Percentiles rank a stretch among this genome's conserved stretches.
phyloP scores from a whole-genome alignment of 2,888 invertebrate genomes.

The Leptinotarsa haldemani region DNA sequence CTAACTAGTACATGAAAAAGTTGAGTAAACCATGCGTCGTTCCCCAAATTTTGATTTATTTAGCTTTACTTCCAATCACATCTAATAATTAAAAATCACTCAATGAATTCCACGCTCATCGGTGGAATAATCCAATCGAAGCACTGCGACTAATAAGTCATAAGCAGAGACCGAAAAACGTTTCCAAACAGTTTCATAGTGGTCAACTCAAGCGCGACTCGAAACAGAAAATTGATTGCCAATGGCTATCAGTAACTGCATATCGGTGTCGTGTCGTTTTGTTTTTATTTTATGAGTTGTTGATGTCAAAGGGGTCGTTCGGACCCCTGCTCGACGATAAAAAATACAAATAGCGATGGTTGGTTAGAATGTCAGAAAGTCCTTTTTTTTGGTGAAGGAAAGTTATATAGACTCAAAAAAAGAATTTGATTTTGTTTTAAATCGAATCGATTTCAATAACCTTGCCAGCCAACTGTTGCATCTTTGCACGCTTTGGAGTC shows the following conservation, averaged over 20 bases:
- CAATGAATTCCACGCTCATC: conserved; percentile 6
- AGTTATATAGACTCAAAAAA: too few relatives aligned
- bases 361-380: too few relatives aligned
- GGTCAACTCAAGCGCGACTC: conserved; percentile 48
- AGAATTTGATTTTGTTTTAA: not conserved
- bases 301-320: conserved; percentile 23
- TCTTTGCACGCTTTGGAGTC: too few relatives aligned
- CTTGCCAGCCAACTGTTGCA: too few relatives aligned
- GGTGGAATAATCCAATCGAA: conserved; percentile 22
- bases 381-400: too few relatives aligned
- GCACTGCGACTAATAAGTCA: conserved; percentile 23
- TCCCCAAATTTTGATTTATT: too few relatives aligned
- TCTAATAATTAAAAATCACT: conserved; percentile 1
- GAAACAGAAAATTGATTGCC: conserved; percentile 52
- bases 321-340: not conserved
- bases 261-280: conserved; percentile 45
- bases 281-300: conserved; percentile 34
- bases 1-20: too few relatives aligned
- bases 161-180: conserved; percentile 22
- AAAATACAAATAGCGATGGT: not conserved
- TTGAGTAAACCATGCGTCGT: too few relatives aligned
- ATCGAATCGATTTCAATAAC: not conserved
- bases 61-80: not conserved
- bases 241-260: conserved; percentile 49
- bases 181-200: conserved; percentile 43